A percentile compares a stretch with the other conserved stretches of the same genome.
These are phyloP conservation scores for Liasis olivaceus DNA, from an alignment of 2,797 vertebrate species.

Conservation along the genomic window DNA sequence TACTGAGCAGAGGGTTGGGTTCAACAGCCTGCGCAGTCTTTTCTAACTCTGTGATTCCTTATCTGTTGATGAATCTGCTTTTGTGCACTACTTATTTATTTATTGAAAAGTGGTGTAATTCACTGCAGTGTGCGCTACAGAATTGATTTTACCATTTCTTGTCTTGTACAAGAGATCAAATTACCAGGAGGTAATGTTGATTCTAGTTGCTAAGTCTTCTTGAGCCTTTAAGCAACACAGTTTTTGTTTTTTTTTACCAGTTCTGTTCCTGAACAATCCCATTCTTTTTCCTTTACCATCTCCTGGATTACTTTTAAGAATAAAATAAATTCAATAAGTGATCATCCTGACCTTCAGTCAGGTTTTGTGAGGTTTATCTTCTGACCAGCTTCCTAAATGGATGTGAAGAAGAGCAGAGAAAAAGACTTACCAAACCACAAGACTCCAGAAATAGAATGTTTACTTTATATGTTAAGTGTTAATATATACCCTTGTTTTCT, in stretches of 20 bases:
- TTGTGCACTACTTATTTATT: not conserved
- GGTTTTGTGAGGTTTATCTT: not conserved
- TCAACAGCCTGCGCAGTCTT: not conserved
- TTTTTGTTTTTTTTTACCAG: not conserved
- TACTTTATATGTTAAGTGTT: not conserved
- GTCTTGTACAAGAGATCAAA: not conserved
- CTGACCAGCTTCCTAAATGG: not conserved
- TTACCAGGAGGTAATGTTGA: not conserved
- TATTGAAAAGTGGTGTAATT: not conserved
- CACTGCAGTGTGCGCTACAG: not conserved
- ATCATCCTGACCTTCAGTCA: not conserved
- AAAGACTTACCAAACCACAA: not conserved
- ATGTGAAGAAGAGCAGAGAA: not conserved
- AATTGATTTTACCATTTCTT: not conserved
- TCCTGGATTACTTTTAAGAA: not conserved
- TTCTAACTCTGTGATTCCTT: not conserved
- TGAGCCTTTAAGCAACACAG: not conserved
- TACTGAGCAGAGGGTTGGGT: not conserved
- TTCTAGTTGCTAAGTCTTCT: not conserved
- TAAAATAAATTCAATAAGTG: not conserved
- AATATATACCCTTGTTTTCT: not conserved
- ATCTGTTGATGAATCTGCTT: not conserved
- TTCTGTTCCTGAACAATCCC: not conserved
- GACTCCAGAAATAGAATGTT: not conserved
- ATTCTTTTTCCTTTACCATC: not conserved